phyloP scores from a whole-genome alignment of 2,888 invertebrate genomes.

The Caenorhabditis virilis region DNA sequence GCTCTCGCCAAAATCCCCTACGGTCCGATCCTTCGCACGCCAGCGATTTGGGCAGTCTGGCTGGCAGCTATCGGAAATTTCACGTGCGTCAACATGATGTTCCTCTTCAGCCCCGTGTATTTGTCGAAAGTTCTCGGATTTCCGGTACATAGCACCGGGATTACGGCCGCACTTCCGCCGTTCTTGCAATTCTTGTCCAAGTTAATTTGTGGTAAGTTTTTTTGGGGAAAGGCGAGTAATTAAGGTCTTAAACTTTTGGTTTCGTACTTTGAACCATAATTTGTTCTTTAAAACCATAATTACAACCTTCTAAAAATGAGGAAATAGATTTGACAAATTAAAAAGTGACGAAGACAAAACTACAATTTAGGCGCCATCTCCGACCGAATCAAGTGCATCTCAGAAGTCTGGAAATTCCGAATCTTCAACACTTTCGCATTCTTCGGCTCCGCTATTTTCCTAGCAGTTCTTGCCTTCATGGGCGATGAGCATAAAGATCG shows the following conservation, averaged over 20 bases:
- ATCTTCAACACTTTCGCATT: conserved; percentile 67
- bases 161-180: conserved; percentile 65
- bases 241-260: no score
- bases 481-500: conserved; percentile 43
- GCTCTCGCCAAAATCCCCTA: conserved; percentile 61
- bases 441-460: conserved; percentile 52
- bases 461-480: conserved; percentile 59
- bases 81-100: conserved; percentile 66
- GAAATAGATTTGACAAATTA: no score
- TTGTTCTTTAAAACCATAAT: no score
- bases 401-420: conserved; percentile 64
- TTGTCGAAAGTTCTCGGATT: conserved; percentile 62
- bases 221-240: no score
- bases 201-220: conserved; percentile 54
- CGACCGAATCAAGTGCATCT: conserved; percentile 56
- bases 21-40: conserved; percentile 55
- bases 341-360: no score
- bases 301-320: no score
- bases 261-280: no score
- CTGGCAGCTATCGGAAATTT: conserved; percentile 66
- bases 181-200: conserved; percentile 63
- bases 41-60: conserved; percentile 68
- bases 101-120: conserved; percentile 64
- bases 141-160: conserved; percentile 60
- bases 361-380: conserved; percentile 41